Evolutionary conservation across 2,113 vertebrate genomes (phyloP).

Genomic region (Sceloporus undulatus): DNA sequence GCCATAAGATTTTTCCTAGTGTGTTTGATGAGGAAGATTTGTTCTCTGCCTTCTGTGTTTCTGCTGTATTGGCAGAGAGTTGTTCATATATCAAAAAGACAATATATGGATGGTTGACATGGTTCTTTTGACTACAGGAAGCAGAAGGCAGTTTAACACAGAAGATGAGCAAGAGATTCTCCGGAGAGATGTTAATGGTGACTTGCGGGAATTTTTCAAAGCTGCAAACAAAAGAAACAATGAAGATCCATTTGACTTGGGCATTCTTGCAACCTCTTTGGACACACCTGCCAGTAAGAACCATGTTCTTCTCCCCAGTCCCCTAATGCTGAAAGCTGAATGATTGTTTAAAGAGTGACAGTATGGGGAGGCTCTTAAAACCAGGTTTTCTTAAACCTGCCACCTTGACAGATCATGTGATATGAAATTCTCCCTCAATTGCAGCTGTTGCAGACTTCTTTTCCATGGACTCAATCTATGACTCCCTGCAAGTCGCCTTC

Average conservation of each 20-base stretch:
- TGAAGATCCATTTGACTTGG: conserved; percentile 9
- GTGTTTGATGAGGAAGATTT: neutral
- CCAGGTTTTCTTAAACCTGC: neutral
- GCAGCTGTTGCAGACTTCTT: conserved; percentile 72
- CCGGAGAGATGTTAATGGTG: conserved; percentile 73
- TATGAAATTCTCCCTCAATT: neutral
- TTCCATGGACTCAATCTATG: conserved; percentile 75
- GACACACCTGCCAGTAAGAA: conserved; percentile 64
- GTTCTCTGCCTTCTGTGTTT: neutral
- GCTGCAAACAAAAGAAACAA: conserved; percentile 40
- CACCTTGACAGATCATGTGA: neutral
- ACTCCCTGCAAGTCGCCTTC: conserved; percentile 81
- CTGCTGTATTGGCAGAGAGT: neutral
- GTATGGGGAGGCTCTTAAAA: neutral
- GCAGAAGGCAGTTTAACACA: neutral
- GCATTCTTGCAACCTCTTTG: conserved; percentile 30
- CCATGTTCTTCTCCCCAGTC: neutral
- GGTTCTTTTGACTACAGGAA: conserved; percentile 23
- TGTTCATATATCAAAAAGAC: neutral
- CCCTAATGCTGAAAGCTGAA: neutral
- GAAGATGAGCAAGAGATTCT: conserved; percentile 80
- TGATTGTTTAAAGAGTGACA: neutral
- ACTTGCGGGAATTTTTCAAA: conserved; percentile 43
- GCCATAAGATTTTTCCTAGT: neutral
- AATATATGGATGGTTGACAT: neutral